Base-by-base conservation (phyloP, 2,797 vertebrate genomes). In the Morus bassanus region DNA sequence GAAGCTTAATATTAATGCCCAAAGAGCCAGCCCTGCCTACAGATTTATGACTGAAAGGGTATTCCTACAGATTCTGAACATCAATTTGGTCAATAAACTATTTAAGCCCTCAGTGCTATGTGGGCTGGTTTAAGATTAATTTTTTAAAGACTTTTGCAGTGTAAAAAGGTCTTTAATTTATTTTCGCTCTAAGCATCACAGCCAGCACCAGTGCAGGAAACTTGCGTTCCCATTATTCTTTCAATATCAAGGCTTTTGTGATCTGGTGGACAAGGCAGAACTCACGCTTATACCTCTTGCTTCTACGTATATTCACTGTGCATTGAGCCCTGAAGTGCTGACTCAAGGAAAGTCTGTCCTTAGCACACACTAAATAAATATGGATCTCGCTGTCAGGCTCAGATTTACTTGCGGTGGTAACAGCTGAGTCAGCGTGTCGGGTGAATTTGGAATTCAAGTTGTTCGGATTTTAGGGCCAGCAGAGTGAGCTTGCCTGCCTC, bases 71-170 rank as follows among this genome's bases (percentile, higher is more conserved):
- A 67, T 80, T 80, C 59, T 22, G 73, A 85, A 78, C 67, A 2
- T 50, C 88, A 93, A 57, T 88, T 94, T 94, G 92, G 94, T 97
- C 97, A 97, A 97, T 97, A 96, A 98, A 97, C 94, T 96, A 97
- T 98, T 98, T 97, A 98, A 98, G 73, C 75, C 79, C 78, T 80
- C 50, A 95, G 96, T 88, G 95, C 83, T 67, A 37, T 85, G 95
- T 75, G 93, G 92, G 83, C 73, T 97, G 96, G 70, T 96, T 74
- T 56, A 97, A 89, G 97, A 97, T 97, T 96, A 98, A 98, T 97
- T 96, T 97, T 94, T 98, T 68, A 97, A 97, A 95, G 85, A 89
- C 80, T 96, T 96, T 95, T 94, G 96, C 89, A 69, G 86, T 28
- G 7, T 80, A 97, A 97, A 97, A 97, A 97, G 76, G 68, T 88